phyloP scores from a whole-genome alignment of 2,797 vertebrate genomes.

The Lacerta viridis region DNA sequence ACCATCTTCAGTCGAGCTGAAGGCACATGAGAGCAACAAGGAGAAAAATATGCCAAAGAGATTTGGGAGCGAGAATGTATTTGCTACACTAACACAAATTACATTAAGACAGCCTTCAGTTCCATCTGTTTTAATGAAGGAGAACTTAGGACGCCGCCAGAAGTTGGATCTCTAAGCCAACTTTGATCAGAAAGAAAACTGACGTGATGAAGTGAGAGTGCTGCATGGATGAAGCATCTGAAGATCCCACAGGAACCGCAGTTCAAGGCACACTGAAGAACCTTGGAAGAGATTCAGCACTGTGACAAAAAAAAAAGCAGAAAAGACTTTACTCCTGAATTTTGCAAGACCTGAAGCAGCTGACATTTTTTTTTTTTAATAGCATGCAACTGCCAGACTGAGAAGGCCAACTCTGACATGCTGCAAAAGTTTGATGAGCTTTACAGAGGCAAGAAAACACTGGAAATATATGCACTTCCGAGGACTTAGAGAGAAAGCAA shows the following conservation, averaged over 20 bases:
- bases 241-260: not conserved
- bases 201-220: not conserved
- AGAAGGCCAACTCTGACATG: not conserved
- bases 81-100: not conserved
- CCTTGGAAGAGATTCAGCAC: not conserved
- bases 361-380: not conserved
- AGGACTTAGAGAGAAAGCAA: not conserved
- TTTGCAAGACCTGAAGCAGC: not conserved
- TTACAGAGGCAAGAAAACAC: not conserved
- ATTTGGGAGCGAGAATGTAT: not conserved
- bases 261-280: not conserved
- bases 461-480: not conserved
- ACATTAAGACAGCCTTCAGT: not conserved
- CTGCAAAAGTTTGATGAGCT: not conserved
- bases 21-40: too few species aligned
- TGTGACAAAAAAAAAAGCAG: not conserved
- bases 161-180: not conserved
- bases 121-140: not conserved
- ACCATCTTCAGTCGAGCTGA: too few species aligned
- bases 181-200: conserved; percentile 9
- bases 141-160: not conserved
- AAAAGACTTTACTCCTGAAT: not conserved
- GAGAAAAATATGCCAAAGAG: too few species aligned
- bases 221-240: not conserved
- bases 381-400: not conserved